These are phyloP conservation scores for Enteromius argenteus DNA, from an alignment of 2,797 vertebrate genomes.

Conservation along the genomic window DNA sequence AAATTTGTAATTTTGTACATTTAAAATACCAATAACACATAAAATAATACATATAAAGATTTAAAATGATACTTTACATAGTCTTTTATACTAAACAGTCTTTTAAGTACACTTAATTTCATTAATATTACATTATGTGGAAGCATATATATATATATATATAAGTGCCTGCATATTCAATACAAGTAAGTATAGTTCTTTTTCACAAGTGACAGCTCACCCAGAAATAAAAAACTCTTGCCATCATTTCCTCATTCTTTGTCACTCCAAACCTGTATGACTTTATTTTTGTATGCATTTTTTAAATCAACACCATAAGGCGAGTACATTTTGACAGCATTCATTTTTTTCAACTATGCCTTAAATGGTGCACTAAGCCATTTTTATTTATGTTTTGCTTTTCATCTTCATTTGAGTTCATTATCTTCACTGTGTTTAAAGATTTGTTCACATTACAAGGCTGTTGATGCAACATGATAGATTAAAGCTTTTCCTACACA, in stretches of 20 bases:
- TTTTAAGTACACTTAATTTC: not conserved
- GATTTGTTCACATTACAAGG: not conserved
- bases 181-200: not conserved
- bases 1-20: not conserved
- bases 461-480: not conserved
- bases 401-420: not conserved
- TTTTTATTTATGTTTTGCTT: not conserved
- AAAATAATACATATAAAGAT: not conserved
- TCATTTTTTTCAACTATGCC: not conserved
- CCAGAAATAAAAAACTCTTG: not conserved
- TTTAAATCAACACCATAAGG: not conserved
- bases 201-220: not conserved
- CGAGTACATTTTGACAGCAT: not conserved
- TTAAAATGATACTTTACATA: too few species aligned
- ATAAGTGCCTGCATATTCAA: not conserved
- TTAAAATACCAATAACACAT: not conserved
- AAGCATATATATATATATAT: too few species aligned
- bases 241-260: not conserved
- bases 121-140: not conserved
- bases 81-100: not conserved
- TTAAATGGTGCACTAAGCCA: not conserved
- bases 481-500: not conserved
- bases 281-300: not conserved
- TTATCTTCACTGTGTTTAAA: not conserved
- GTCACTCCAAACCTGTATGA: slow-evolving; percentile 8